Base-by-base conservation (phyloP, 1,140 invertebrate genomes). In the Drosophila chauvacae region DNA sequence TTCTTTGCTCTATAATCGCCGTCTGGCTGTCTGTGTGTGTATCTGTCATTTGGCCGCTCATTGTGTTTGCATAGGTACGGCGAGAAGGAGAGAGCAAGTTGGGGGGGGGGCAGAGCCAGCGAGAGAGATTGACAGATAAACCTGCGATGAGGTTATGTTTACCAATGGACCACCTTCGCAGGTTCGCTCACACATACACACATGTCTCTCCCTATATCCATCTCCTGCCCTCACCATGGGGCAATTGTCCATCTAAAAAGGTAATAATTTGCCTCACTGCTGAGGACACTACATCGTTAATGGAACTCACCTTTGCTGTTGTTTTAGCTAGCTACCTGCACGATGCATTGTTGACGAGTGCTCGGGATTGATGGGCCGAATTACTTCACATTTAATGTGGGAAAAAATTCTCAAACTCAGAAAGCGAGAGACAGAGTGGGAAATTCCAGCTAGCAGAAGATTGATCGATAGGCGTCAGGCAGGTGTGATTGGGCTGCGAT, bases 381-480 rank as follows among this genome's bases (percentile, higher is more conserved):
- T 85, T 80, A 80, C 77, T 79, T 85, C 63, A 72, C 81, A 62
- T 85, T 75, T 62, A 77, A 85, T 84, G 81, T 85, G 81, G 81
- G 77, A 85, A 75, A 76, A 80, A 64, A 42, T 47, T 28, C n/a
- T 26, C 4, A 30, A 61, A 23, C 20, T 60, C 7, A 42, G 6
- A 20, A 14, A 11, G 13, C 11, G 26, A 33, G 26, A 20, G 18
- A 10, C 9, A 50, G 11, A 23, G 18, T 3, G 26, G 26, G 33
- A 30, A 42, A 42, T n/a, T 61, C 11, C 14, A 33, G 11, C 41
- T n/a, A 14, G 5, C 3, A 5, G 1, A 48, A 26, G 61, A 65
- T 66, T 47, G 55, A 68, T 66, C 62, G 28, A 42, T 42, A 41
- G 35, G n/a, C 35, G 35, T 26, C 20, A 48, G 64, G 13, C 33